A percentile compares a stretch with the other conserved stretches of the same genome.
Conservation (phyloP, 2,797 vertebrate genomes). For the Taenioides sp. region DNA sequence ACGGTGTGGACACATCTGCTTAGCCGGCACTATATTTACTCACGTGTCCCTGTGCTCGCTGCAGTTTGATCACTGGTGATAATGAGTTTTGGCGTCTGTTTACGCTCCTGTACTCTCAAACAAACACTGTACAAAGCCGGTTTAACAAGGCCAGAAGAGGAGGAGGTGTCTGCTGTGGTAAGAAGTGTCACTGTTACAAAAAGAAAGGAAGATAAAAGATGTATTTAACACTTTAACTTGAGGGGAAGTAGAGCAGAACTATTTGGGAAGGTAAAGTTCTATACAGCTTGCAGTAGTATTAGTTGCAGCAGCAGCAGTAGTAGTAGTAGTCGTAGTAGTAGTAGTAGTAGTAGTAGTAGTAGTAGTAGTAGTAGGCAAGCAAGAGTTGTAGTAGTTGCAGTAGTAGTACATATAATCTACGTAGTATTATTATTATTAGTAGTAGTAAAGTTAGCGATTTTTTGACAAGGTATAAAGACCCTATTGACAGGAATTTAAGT, state of each 20-base stretch:
- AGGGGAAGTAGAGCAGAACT: not conserved
- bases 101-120: not conserved
- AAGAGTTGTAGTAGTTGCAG: too few species aligned
- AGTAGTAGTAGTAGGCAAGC: too few species aligned
- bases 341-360: too few species aligned
- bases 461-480: too few species aligned
- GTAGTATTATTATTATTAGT: too few species aligned
- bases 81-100: conserved; percentile 3
- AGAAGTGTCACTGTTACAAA: not conserved
- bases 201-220: not conserved
- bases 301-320: too few species aligned
- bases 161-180: not conserved
- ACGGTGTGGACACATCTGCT: not conserved
- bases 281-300: too few species aligned
- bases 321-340: too few species aligned
- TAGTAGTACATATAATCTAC: too few species aligned
- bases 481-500: too few species aligned
- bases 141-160: not conserved
- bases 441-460: too few species aligned
- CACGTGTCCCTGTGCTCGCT: not conserved
- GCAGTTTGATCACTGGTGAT: not conserved
- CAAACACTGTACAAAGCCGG: not conserved
- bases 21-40: not conserved
- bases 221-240: not conserved
- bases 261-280: too few species aligned